Evolutionary conservation across 1,140 invertebrate genomes (phyloP), one percentile per base, ranked within the genome.

Genomic region (Anthonomus grandis): DNA sequence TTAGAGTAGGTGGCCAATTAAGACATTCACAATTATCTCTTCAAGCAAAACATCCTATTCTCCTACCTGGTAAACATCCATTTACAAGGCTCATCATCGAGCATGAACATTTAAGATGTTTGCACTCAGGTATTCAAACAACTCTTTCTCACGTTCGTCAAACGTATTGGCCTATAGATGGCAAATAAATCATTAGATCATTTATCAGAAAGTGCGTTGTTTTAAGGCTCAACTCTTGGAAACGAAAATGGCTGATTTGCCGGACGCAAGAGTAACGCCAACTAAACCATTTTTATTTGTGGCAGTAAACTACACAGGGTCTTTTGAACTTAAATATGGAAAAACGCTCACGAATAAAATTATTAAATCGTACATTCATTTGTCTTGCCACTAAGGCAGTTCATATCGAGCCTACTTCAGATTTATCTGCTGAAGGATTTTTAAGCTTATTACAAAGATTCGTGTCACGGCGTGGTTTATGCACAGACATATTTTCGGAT

Each of bases 161-260:
- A n/a, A n/a, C n/a, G n/a, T n/a, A n/a, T n/a, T n/a, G n/a, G n/a
- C 57, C 57, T 21, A 41, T 68, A 18, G 51, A 31, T 47, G 65
- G 63, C 10, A 50, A 61, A 48, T 6, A 50, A 9, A 21, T 53
- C n/a, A 49, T 69, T 1, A 65, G 62, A 36, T 50, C 65, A 45
- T 42, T 66, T 5, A 36, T 64, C 22, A 24, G 55, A 25, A 57
- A 52, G 36, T 69, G 62, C 34, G 25, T 61, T 66, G 52, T 53
- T 57, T 62, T 53, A 36, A 58, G 42, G 52, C 6, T 15, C 4
- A 49, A 45, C 4, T 45, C 47, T 23, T 64, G 0, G 58, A 63
- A 23, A 50, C 59, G 0, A 74, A 53, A 42, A 53, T 75, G 73
- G 70, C 64, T 0, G 56, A 75, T 27, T 48, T 77, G 19, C 75